phyloP scores from a whole-genome alignment of 2,888 invertebrate species.

The Nymphalis urticae region DNA sequence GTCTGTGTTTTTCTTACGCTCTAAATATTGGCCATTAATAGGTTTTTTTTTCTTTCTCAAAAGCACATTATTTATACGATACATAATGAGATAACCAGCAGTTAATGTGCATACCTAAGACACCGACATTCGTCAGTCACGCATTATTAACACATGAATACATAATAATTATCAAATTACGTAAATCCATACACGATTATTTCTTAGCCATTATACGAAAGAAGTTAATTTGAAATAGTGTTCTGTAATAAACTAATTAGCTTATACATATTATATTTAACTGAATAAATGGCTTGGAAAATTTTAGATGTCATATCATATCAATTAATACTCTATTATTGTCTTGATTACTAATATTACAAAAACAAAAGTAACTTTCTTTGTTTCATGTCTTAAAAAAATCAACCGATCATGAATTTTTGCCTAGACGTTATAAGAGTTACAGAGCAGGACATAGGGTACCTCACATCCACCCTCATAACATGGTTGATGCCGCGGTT shows the following conservation, averaged over 20 bases:
- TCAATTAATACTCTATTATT: no score
- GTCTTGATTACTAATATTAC: no score
- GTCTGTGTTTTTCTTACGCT: no score
- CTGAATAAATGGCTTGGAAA: not conserved
- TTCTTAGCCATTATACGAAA: not conserved
- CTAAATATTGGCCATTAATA: no score
- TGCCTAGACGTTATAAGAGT: no score
- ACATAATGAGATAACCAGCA: constrained; percentile 20
- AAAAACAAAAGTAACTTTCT: no score
- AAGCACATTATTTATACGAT: constrained; percentile 13
- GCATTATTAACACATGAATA: constrained; percentile 18
- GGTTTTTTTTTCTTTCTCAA: not conserved
- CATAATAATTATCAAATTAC: constrained; percentile 20
- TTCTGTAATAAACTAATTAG: constrained; percentile 10
- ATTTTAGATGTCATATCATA: not conserved
- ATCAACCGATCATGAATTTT: no score
- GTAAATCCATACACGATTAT: constrained; percentile 11
- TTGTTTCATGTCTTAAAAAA: no score
- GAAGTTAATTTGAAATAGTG: not conserved
- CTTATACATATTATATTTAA: not conserved
- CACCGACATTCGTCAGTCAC: constrained; percentile 5
- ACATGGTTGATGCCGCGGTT: no score
- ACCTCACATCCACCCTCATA: no score
- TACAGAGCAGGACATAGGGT: no score
- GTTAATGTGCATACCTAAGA: constrained; percentile 18